Percentiles rank a stretch among this genome's conserved stretches.
These are phyloP conservation scores for Netelia inedita DNA, from an alignment of 2,888 invertebrate species.

Conservation along the genomic window DNA sequence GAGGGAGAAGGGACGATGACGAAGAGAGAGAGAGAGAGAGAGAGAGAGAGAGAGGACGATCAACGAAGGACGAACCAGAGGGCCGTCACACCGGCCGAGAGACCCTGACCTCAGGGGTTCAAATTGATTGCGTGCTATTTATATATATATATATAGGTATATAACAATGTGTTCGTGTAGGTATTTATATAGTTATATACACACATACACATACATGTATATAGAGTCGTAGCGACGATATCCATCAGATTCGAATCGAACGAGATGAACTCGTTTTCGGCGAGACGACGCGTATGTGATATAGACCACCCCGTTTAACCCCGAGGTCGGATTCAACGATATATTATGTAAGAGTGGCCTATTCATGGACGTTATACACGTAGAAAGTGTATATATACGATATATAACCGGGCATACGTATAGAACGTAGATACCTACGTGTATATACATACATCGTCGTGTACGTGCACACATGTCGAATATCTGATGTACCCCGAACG, in stretches of 20 bases:
- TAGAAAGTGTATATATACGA: background rate
- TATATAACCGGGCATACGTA: background rate
- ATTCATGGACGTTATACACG: background rate
- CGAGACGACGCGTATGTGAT: background rate
- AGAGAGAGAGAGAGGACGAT: conserved; percentile 15
- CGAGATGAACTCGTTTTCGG: conserved; percentile 33
- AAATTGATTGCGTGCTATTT: conserved; percentile 68
- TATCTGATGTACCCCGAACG: no score
- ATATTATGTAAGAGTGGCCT: background rate
- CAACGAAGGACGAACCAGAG: conserved; percentile 52
- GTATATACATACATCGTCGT: background rate
- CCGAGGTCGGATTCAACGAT: conserved; percentile 40
- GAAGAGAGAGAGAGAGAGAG: conserved; percentile 30
- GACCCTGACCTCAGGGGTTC: conserved; percentile 68
- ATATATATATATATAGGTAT: conserved; percentile 35
- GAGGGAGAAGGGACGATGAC: conserved; percentile 55
- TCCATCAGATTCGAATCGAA: conserved; percentile 50
- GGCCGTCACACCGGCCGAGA: conserved; percentile 52
- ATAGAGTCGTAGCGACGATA: conserved; percentile 1
- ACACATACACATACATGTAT: conserved; percentile 6
- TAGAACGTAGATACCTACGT: background rate
- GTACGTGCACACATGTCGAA: no score
- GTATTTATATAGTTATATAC: background rate
- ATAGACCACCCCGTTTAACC: background rate
- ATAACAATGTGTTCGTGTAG: background rate